A percentile compares a stretch with the other conserved stretches of the same genome.
Evolutionary conservation across 2,888 invertebrate species (phyloP).

Genomic region (Hydraecia micacea): DNA sequence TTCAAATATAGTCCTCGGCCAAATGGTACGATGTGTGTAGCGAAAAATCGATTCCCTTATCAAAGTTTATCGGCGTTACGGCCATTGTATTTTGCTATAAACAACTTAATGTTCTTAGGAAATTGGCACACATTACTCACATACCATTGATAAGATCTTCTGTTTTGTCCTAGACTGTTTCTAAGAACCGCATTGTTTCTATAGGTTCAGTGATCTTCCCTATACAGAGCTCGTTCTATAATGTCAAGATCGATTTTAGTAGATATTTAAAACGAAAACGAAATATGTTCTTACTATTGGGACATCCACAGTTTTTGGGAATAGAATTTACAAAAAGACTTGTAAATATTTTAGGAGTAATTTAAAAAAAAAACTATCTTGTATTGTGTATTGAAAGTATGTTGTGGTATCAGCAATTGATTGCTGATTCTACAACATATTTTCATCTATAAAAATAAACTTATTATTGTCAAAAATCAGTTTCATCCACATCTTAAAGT

Average conservation of each 20-base stretch:
- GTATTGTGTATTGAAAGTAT: too few relatives aligned
- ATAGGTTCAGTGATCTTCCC: not conserved
- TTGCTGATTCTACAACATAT: not conserved
- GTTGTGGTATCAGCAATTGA: too few relatives aligned
- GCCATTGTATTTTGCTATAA: conserved; percentile 53
- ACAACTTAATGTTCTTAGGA: conserved; percentile 39
- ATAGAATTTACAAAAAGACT: not conserved
- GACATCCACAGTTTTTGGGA: too few relatives aligned
- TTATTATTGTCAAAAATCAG: not conserved
- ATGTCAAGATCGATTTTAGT: not conserved
- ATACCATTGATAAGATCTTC: conserved; percentile 46
- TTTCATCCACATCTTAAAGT: not conserved
- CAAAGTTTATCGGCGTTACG: conserved; percentile 55
- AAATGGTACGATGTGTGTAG: conserved; percentile 14
- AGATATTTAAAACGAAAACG: not conserved
- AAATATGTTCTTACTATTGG: not conserved
- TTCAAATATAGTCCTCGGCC: not conserved
- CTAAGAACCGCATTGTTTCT: conserved; percentile 10
- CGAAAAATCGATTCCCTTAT: conserved; percentile 72
- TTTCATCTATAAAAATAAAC: not conserved
- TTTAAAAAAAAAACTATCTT: too few relatives aligned
- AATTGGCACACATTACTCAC: conserved; percentile 51
- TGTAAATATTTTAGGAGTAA: not conserved
- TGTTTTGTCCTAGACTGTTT: conserved; percentile 30
- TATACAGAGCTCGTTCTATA: not conserved